Percentiles rank a stretch among this genome's conserved stretches.
Conservation (phyloP, 2,113 vertebrate genomes). For the Collichthys lucidus region DNA sequence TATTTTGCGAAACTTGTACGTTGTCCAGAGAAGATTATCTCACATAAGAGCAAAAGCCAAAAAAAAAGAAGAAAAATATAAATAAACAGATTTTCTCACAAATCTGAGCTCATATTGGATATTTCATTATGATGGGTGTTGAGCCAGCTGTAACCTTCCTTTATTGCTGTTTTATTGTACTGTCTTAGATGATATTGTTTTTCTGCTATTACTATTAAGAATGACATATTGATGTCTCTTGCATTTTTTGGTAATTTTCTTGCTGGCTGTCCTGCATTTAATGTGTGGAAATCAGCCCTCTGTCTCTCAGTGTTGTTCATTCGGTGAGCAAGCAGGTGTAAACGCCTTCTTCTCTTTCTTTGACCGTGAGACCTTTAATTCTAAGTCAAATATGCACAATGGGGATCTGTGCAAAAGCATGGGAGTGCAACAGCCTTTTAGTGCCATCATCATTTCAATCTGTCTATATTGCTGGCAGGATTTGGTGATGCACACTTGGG, state of each 20-base stretch:
- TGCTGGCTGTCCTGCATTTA: background rate
- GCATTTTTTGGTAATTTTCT: background rate
- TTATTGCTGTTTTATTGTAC: conserved; percentile 53
- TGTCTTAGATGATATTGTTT: conserved; percentile 20
- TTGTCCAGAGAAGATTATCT: conserved; percentile 53
- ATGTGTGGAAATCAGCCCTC: background rate
- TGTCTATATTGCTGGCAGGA: background rate
- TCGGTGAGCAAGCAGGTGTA: background rate
- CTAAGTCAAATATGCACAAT: background rate
- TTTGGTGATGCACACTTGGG: background rate
- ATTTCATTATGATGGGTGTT: conserved; percentile 50
- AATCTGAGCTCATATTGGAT: conserved; percentile 42
- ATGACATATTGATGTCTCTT: conserved; percentile 15
- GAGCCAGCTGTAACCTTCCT: conserved; percentile 58
- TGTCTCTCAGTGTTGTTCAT: background rate
- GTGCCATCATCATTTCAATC: background rate
- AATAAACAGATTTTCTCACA: conserved; percentile 41
- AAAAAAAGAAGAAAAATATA: conserved; percentile 21
- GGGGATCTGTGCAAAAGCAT: background rate
- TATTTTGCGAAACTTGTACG: conserved; percentile 19
- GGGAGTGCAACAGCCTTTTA: background rate
- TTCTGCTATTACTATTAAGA: background rate
- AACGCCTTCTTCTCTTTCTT: background rate
- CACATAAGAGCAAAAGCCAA: conserved; percentile 31
- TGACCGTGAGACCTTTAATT: background rate